Conservation (phyloP, 1,140 invertebrate genomes). For the Plutomurus gul region DNA sequence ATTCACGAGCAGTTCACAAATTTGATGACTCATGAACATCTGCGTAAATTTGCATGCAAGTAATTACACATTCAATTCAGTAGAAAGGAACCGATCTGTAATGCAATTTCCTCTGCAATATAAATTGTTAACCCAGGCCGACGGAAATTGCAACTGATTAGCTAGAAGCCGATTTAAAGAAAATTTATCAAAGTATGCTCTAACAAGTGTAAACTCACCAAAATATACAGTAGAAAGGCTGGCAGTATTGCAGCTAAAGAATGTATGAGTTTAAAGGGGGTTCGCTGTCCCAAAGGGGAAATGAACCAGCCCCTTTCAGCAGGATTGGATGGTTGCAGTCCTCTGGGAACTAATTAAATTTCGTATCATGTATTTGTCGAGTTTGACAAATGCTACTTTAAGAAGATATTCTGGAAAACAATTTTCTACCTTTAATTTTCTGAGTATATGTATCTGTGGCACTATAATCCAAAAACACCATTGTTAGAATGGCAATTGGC, state of each 20-base stretch:
- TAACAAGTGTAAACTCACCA: constrained; percentile 47
- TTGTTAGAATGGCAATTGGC: constrained; percentile 65
- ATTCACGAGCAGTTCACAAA: constrained; percentile 46
- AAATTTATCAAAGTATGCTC: not conserved
- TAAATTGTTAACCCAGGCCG: too few relatives aligned
- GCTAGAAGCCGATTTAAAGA: constrained; percentile 47
- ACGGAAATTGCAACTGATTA: too few relatives aligned
- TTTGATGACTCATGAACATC: constrained; percentile 38
- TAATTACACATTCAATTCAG: not conserved
- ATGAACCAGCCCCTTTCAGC: constrained; percentile 57
- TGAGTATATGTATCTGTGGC: constrained; percentile 65
- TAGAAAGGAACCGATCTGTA: too few relatives aligned
- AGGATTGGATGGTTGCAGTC: constrained; percentile 56
- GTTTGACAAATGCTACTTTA: too few relatives aligned
- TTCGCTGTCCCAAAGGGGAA: constrained; percentile 49
- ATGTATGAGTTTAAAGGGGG: constrained; percentile 54
- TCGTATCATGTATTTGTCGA: too few relatives aligned
- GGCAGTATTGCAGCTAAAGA: constrained; percentile 54
- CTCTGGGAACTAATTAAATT: constrained; percentile 51
- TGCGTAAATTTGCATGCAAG: not conserved
- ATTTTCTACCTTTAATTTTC: constrained; percentile 50
- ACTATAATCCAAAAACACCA: constrained; percentile 80
- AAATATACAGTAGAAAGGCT: constrained; percentile 57
- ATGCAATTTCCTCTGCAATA: too few relatives aligned
- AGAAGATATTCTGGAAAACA: too few relatives aligned